Base-by-base conservation (phyloP, 1,140 invertebrate species). In the Philopotamus ludificatus region DNA sequence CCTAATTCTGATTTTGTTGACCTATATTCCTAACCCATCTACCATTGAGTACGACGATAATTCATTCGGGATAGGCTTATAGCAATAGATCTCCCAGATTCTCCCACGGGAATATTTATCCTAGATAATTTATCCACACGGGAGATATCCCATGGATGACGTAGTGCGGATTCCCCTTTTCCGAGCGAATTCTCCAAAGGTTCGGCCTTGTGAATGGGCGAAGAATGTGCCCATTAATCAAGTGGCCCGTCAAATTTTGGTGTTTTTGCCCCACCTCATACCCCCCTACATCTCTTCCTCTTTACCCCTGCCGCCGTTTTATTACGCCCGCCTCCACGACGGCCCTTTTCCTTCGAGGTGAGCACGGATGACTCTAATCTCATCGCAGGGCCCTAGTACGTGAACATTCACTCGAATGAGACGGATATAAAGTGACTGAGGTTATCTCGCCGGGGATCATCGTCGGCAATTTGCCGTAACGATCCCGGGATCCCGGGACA, bases 221-320 rank as follows among this genome's bases (percentile, higher is more conserved):
- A 34, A 12, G 28, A 34, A 34, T 34, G 28, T 34, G 28, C 12
- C 12, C 44, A 47, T 47, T 47, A 47, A 47, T 47, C 44, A 47
- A 47, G 44, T 16, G 18, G 44, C 44, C 18, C 18, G 44, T 47
- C 44, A 47, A 47, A 47, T 47, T 47, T 47, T 15, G 10, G 10
- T 20, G 44, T 47, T 47, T 47, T 12, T 12, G 4, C 4, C 28
- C 12, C 28, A 12, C n/a, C n/a, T n/a, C n/a, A n/a, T n/a, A n/a
- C n/a, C n/a, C n/a, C n/a, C n/a, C n/a, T n/a, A n/a, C n/a, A n/a
- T n/a, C n/a, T n/a, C n/a, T n/a, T n/a, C n/a, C n/a, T n/a, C n/a
- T n/a, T n/a, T n/a, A n/a, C n/a, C n/a, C n/a, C n/a, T n/a, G n/a
- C n/a, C n/a, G n/a, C n/a, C n/a, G n/a, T n/a, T n/a, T n/a, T n/a